A percentile compares a stretch with the other conserved stretches of the same genome.
Conservation (phyloP, 2,888 invertebrate species). For the Heliconius sara region DNA sequence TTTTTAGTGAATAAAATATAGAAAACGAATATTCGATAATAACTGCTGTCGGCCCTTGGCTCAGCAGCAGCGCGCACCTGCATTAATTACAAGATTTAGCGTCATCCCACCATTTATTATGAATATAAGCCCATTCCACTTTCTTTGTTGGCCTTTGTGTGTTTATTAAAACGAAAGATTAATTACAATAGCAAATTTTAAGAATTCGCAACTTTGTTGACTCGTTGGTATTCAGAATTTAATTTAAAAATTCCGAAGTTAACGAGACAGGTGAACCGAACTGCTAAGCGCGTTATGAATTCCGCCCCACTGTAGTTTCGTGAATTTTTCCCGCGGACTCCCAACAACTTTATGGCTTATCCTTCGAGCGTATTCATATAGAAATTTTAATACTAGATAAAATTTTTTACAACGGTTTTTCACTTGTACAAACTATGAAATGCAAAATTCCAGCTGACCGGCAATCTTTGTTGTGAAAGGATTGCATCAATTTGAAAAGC, state of each 20-base stretch:
- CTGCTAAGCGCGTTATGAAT: constrained; percentile 83
- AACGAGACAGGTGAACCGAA: constrained; percentile 82
- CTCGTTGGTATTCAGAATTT: constrained; percentile 78
- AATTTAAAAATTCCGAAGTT: constrained; percentile 83
- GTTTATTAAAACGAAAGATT: constrained; percentile 78
- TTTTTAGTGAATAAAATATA: background rate
- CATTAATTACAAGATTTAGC: constrained; percentile 81
- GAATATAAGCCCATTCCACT: constrained; percentile 65
- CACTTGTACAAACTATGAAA: constrained; percentile 53
- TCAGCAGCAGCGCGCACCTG: constrained; percentile 68
- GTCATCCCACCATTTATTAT: constrained; percentile 78
- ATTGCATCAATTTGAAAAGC: constrained; percentile 38
- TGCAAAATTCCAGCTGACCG: constrained; percentile 42
- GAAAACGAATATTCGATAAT: constrained; percentile 67
- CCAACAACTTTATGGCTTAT: constrained; percentile 73
- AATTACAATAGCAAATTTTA: constrained; percentile 78
- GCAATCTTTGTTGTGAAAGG: constrained; percentile 42
- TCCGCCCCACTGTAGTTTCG: constrained; percentile 76
- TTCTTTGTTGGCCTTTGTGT: constrained; percentile 65
- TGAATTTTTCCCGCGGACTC: constrained; percentile 73
- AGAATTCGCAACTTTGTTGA: constrained; percentile 80
- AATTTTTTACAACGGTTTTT: constrained; percentile 53
- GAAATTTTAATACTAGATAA: constrained; percentile 55
- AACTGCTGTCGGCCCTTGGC: constrained; percentile 68
- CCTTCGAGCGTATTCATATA: constrained; percentile 67